Evolutionary conservation across 2,113 vertebrate species (phyloP).

Genomic region (Anser brachyrhynchus): DNA sequence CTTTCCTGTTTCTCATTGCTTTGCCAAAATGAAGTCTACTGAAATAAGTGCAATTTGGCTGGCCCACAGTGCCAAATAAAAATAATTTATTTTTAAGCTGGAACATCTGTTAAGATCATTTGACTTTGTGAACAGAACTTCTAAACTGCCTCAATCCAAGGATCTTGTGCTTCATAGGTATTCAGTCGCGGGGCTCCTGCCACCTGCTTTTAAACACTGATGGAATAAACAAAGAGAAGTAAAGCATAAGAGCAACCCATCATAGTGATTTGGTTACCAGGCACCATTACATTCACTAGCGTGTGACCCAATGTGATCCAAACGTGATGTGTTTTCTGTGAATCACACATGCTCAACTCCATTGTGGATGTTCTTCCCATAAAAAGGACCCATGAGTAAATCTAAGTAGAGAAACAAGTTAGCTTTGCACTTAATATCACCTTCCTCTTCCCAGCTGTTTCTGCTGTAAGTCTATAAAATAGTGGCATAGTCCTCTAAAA

Average conservation of each 20-base stretch:
- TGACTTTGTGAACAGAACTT: conserved; percentile 25
- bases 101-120: conserved; percentile 43
- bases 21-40: conserved; percentile 45
- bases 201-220: not conserved
- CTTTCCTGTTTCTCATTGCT: not conserved
- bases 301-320: not conserved
- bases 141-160: not conserved
- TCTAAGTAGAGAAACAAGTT: not conserved
- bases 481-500: not conserved
- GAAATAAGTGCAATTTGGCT: conserved; percentile 55
- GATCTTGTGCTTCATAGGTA: conserved; percentile 18
- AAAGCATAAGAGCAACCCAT: not conserved
- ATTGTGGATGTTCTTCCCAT: not conserved
- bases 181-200: not conserved
- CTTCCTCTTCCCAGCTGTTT: not conserved
- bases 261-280: not conserved
- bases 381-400: not conserved
- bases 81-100: conserved; percentile 46
- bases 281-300: not conserved
- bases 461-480: not conserved
- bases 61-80: not conserved
- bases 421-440: not conserved
- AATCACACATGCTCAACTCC: rapidly evolving
- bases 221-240: not conserved
- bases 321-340: not conserved